Base-by-base conservation (phyloP, 2,113 vertebrate genomes). In the Propithecus coquereli region DNA sequence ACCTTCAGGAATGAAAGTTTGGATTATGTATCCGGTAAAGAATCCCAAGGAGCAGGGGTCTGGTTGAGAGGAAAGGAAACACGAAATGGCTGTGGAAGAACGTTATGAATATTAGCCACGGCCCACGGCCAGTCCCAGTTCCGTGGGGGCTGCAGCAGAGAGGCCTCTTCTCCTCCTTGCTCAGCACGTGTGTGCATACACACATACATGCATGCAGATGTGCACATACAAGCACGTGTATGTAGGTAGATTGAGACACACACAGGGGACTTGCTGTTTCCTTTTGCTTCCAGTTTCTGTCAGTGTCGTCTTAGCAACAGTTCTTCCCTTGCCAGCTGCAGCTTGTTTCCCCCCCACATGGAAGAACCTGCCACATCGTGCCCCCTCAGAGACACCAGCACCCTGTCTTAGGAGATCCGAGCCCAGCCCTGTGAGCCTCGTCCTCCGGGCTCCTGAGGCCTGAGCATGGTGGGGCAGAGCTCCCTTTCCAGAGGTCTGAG, bases 181-280 rank as follows among this genome's bases (percentile, higher is more conserved):
- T 82, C 8, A 6, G 43, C 12, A 8, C 10, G 10, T 17, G 16
- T 57, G 54, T 54, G 1, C 2, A 13, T 16, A 57, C 0, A 2
- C 54, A 18, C 52, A 54, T 13, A 25, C 2, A 8, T 20, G 6
- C 20, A 6, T 4, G 43, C 0, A 4, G 9, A 45, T 3, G 13
- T 20, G 13, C 23, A 22, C 25, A 81, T 14, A 18, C 11, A 14
- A 23, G 63, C 43, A 10, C 20, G 6, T 27, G 16, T n/a, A 14
- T 47, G 32, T 37, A 9, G 22, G 52, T 25, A 4, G 27, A 17
- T 18, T 16, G 59, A 34, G 47, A 71, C 13, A 37, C 14, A 65
- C 8, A 66, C 52, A 37, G 9, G 32, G 9, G 18, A 34, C 40
- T 18, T 73, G 30, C 22, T 87, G 3, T 57, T 88, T 59, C 27